Base-by-base conservation (phyloP, 92 coral and sea anemone species). In the Galaxea fascicularis region DNA sequence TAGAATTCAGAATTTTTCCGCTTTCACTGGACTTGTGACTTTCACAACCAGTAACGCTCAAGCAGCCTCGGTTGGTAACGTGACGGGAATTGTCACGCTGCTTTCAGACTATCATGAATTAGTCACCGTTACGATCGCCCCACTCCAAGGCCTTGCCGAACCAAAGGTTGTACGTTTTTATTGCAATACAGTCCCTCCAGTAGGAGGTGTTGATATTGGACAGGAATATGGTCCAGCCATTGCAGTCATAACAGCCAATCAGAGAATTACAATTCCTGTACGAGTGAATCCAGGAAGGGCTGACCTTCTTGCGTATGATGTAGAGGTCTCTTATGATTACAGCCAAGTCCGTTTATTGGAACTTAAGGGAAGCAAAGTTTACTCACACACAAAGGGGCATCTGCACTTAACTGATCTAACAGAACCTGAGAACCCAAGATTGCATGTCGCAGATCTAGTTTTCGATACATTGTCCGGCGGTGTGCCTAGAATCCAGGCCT, bases 171-270 rank as follows among this genome's bases (percentile, higher is more conserved):
- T 64, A 62, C 73, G 59, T 25, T 83, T 93, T 41, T 93, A 78
- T 77, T 93, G 95, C 72, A 93, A 93, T 52, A 83, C 85, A 0
- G 67, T 82, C 66, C 95, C 95, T 16, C 69, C 52, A 14, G 70
- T 84, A 51, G 93, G 91, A 8, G 93, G 87, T 20, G 90, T 90
- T 57, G 95, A 93, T 71, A 74, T 93, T 52, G 95, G 95, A 17
- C 83, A 87, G 24, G 70, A 52, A 31, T 68, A 58, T 25, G 95
- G 95, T 8, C 87, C 90, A 65, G 93, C 93, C n/a, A 35, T 93
- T 70, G 82, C 80, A 78, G 21, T 58, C 4, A n/a, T 86, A 15
- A 71, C 17, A 30, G 80, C 81, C 20, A 63, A 79, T 53, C 84
- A 83, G 47, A 51, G 52, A 62, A 14, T 65, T 15, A 77, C 83